Base-by-base conservation (phyloP, 1,140 invertebrate genomes). In the Dufourea novaeangliae region DNA sequence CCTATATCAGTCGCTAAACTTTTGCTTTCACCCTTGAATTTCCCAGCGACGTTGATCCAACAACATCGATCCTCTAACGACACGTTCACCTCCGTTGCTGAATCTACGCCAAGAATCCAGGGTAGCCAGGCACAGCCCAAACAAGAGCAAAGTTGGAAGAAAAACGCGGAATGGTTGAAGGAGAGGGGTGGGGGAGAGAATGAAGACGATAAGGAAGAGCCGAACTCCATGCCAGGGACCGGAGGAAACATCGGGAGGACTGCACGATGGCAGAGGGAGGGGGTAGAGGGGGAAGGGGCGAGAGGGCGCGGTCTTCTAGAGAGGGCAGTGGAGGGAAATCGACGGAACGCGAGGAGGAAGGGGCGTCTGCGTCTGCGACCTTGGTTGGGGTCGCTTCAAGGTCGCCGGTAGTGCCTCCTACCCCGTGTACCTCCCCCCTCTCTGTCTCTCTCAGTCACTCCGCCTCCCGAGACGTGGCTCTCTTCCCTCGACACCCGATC, bases 361-460 rank as follows among this genome's bases (percentile, higher is more conserved):
- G 85, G 88, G 82, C 81, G 88, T 89, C 86, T 89, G 79, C 84
- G 90, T 91, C 90, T 91, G 83, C 90, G 90, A 90, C 90, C 90
- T 90, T 91, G 89, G 62, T 78, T 83, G 86, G 87, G 88, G 87
- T 88, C 89, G 86, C 80, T 82, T 78, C 90, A 91, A 91, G 90
- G 90, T 91, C 90, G 90, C 73, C 73, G 44, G 54, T 52, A 69
- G 50, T 67, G 72, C 72, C 79, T 75, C 81, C 80, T 78, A 64
- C 79, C 78, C 78, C 50, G 39, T 27, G 12, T n/a, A n/a, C n/a
- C 0, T 76, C 63, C 78, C 83, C 80, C 56, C 80, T 11, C 0
- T 73, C 67, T 75, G 81, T 80, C 63, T 79, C 71, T 52, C 37
- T 78, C 27, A 20, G 32, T 67, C 79, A 75, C 77, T 41, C 61